phyloP scores from a whole-genome alignment of 2,113 vertebrate species.

The Actenoides hombroni region DNA sequence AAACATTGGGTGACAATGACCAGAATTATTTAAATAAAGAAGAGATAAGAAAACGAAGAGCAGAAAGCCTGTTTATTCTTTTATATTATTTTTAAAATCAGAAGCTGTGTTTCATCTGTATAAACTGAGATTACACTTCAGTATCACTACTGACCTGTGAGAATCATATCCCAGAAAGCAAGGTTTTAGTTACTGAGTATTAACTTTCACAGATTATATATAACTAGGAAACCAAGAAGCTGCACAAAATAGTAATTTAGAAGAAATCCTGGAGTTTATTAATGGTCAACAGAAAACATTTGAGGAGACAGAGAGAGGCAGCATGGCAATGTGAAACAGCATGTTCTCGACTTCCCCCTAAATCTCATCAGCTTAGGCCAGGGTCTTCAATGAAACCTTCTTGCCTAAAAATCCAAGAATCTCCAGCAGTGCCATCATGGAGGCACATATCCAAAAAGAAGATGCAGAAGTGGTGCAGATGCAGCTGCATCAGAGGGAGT shows the following conservation, averaged over 20 bases:
- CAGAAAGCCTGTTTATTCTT: background rate
- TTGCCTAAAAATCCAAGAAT: background rate
- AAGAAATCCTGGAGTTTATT: background rate
- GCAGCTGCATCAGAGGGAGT: background rate
- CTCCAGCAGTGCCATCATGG: accelerated
- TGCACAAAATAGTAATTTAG: background rate
- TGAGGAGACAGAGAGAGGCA: accelerated
- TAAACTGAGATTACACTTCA: background rate
- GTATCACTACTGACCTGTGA: background rate
- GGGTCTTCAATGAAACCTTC: background rate
- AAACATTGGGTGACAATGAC: background rate
- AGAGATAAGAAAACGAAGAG: background rate
- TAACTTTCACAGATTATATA: background rate
- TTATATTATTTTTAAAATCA: background rate
- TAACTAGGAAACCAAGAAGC: background rate
- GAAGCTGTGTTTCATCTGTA: background rate
- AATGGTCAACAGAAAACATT: background rate
- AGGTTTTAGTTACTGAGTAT: background rate
- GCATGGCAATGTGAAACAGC: accelerated
- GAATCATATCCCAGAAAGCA: background rate
- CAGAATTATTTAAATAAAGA: background rate
- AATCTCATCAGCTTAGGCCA: background rate
- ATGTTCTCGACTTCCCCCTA: background rate
- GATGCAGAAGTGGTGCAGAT: background rate
- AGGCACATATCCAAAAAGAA: background rate